Evolutionary conservation across 2,888 invertebrate species (phyloP), one percentile per base, ranked within the genome.

Genomic region (Zeuzera pyrina): DNA sequence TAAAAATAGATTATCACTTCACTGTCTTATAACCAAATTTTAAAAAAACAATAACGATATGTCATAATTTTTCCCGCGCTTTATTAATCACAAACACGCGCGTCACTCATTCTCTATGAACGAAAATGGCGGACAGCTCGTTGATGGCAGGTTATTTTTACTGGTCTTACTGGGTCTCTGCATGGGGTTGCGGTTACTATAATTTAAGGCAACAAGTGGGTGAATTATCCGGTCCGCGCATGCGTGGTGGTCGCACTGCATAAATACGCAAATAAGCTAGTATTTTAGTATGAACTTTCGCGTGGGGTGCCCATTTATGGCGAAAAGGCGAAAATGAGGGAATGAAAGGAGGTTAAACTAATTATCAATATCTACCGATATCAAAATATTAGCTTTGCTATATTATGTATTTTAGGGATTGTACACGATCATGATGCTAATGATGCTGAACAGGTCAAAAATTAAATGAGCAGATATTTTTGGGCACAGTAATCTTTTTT

Each of bases 121-220:
- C 58, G 45, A 67, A 37, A 61, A 73, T 64, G 72, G 64, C 62
- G 45, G 48, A 39, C 39, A 36, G 39, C 30, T 34, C 33, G 44
- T 40, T 19, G 5, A 47, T 41, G 39, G n/a, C 47, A 43, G 54
- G 59, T 63, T 74, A 76, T 77, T 77, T 77, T 71, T 69, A 70
- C 56, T 60, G 47, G 47, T 60, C n/a, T n/a, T n/a, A n/a, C n/a
- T n/a, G n/a, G 57, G 71, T 70, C 71, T 70, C 66, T 54, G 81
- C 78, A 77, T 81, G 81, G 79, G 81, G 81, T 73, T 63, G 67
- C 51, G 47, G 57, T 52, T 48, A 21, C 60, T 65, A 59, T 76
- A 74, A 78, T 77, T 79, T 73, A 52, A 73, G 69, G 67, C 68
- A 69, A 65, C 73, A 71, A 77, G 77, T 74, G 65, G 57, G 49